Conservation (phyloP, 2,888 invertebrate species). For the Malthinus seriepunctatus region DNA sequence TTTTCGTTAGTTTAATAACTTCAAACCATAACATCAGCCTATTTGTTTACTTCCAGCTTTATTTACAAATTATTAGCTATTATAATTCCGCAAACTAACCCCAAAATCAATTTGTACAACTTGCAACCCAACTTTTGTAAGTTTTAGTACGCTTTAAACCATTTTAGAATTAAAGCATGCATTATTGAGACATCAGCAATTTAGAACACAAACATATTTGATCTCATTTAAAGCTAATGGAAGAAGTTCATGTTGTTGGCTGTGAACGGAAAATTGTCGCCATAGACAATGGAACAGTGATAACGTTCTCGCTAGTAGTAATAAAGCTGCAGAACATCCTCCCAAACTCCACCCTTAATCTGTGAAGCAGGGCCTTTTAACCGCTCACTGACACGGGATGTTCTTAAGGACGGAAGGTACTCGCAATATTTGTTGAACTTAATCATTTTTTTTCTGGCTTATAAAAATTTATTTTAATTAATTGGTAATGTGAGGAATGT, state of each 20-base stretch:
- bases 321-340: slow-evolving; percentile 39
- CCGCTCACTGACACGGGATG: slow-evolving; percentile 35
- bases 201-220: slow-evolving; percentile 15
- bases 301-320: slow-evolving; percentile 29
- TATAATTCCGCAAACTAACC: neutral
- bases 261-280: slow-evolving; percentile 21
- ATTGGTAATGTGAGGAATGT: too few relatives aligned
- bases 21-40: slow-evolving; percentile 34
- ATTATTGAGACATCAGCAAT: slow-evolving; percentile 5
- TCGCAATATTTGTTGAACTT: too few relatives aligned
- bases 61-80: slow-evolving; percentile 2
- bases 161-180: neutral
- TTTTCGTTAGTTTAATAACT: slow-evolving; percentile 47
- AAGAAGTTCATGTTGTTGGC: slow-evolving; percentile 21
- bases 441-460: too few relatives aligned
- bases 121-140: too few relatives aligned
- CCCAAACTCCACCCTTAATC: slow-evolving; percentile 35
- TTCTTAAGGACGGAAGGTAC: too few relatives aligned
- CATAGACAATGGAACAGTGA: slow-evolving; percentile 28
- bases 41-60: slow-evolving; percentile 35
- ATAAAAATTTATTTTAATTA: too few relatives aligned
- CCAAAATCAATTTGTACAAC: neutral
- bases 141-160: neutral
- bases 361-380: slow-evolving; percentile 34
- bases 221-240: slow-evolving; percentile 11